Percentiles rank a stretch among this genome's conserved stretches.
Evolutionary conservation across 2,888 invertebrate genomes (phyloP).

Genomic region (Pediacus dermestoides): DNA sequence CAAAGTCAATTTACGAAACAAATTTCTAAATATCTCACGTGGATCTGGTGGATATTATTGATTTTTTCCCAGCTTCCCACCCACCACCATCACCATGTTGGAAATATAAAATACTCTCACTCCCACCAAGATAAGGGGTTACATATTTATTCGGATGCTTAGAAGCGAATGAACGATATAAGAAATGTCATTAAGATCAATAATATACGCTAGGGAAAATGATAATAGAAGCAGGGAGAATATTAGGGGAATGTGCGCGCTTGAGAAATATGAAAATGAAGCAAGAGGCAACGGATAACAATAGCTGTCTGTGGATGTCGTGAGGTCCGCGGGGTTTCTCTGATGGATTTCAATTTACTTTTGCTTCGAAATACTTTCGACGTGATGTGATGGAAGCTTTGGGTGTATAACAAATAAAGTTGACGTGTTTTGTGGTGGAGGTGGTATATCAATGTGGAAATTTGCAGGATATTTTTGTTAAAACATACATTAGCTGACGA

Average conservation of each 20-base stretch:
- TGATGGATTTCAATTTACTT: constrained; percentile 50
- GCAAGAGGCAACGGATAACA: constrained; percentile 44
- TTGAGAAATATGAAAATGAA: constrained; percentile 47
- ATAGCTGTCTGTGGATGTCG: constrained; percentile 45
- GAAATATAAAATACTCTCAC: constrained; percentile 4
- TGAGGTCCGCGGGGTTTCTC: constrained; percentile 43
- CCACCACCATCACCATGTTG: no score
- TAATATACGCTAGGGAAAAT: constrained; percentile 47
- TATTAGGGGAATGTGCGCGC: constrained; percentile 27
- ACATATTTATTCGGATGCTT: constrained; percentile 36
- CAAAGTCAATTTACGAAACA: no score
- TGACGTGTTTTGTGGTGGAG: constrained; percentile 10
- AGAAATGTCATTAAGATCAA: constrained; percentile 49
- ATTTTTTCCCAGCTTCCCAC: no score
- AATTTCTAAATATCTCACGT: no score
- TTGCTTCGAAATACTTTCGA: constrained; percentile 23
- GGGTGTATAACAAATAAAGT: constrained; percentile 4
- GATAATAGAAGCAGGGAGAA: constrained; percentile 38
- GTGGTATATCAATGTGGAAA: no score
- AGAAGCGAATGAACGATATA: constrained; percentile 30
- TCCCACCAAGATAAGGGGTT: constrained; percentile 7
- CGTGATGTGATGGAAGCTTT: no score
- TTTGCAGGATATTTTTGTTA: no score
- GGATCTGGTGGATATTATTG: no score
- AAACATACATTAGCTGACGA: no score